Percentiles rank a stretch among this genome's conserved stretches.
phyloP scores from a whole-genome alignment of 2,888 invertebrate species.

The Lordiphosa fenestrarum region DNA sequence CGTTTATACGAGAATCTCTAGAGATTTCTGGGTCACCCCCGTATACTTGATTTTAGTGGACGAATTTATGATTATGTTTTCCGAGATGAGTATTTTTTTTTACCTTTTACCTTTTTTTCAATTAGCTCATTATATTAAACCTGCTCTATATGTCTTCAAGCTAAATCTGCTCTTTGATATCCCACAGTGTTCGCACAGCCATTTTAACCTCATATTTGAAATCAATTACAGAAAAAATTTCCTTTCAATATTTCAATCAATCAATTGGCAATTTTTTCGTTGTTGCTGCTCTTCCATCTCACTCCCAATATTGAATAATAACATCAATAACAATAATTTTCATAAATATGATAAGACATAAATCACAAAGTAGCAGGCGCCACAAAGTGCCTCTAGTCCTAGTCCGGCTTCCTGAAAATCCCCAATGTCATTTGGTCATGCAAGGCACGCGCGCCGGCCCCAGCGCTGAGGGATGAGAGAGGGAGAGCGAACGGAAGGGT shows the following conservation, averaged over 20 bases:
- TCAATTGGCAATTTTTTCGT: slow-evolving; percentile 37
- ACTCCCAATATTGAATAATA: slow-evolving; percentile 68
- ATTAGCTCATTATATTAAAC: too few relatives aligned
- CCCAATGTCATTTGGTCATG: slow-evolving; percentile 53
- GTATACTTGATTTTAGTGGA: too few relatives aligned
- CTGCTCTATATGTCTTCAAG: too few relatives aligned
- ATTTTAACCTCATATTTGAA: slow-evolving; percentile 40
- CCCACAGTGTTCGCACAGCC: neutral
- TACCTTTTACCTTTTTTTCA: too few relatives aligned
- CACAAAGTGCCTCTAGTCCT: slow-evolving; percentile 51
- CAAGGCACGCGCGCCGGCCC: slow-evolving; percentile 53
- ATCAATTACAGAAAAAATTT: slow-evolving; percentile 52
- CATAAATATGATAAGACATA: slow-evolving; percentile 76
- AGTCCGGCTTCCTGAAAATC: slow-evolving; percentile 10
- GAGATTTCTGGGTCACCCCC: too few relatives aligned
- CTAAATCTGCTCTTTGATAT: too few relatives aligned
- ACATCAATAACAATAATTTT: slow-evolving; percentile 75
- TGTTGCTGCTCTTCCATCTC: slow-evolving; percentile 9
- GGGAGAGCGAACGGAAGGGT: neutral
- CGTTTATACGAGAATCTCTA: too few relatives aligned
- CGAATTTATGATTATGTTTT: too few relatives aligned
- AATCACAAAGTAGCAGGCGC: slow-evolving; percentile 71
- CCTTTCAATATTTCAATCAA: slow-evolving; percentile 58
- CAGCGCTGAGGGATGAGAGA: neutral
- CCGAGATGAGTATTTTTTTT: too few relatives aligned